phyloP scores from a whole-genome alignment of 2,797 vertebrate genomes.

The Protonibea diacanthus region DNA sequence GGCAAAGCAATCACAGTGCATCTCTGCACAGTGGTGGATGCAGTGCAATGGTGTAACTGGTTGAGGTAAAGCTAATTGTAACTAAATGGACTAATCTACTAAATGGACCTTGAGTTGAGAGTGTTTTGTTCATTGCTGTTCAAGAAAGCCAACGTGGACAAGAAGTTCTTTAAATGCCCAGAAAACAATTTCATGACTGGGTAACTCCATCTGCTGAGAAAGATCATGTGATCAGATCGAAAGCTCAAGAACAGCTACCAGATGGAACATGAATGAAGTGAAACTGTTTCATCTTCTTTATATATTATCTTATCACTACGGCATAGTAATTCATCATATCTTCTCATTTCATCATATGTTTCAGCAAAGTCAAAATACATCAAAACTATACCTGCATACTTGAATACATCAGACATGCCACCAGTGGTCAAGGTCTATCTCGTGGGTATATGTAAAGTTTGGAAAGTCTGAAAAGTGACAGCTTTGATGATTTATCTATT shows the following conservation, averaged over 20 bases:
- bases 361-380: neutral
- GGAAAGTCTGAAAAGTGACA: constrained; percentile 8
- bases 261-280: neutral
- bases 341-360: neutral
- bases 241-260: neutral
- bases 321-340: neutral
- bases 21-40: neutral
- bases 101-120: neutral
- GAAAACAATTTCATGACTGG: neutral
- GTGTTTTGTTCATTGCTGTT: neutral
- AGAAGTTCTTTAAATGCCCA: neutral
- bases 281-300: neutral
- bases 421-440: neutral
- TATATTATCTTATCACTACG: neutral
- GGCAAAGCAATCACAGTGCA: neutral
- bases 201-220: neutral
- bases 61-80: neutral
- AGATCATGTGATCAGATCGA: neutral
- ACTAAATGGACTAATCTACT: neutral
- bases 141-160: neutral
- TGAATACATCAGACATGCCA: neutral
- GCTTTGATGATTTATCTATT: neutral
- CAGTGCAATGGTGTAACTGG: neutral
- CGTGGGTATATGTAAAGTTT: neutral
- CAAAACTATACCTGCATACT: neutral